These are phyloP conservation scores for Campoplex capitator DNA, from an alignment of 2,888 invertebrate genomes.

Conservation along the genomic window DNA sequence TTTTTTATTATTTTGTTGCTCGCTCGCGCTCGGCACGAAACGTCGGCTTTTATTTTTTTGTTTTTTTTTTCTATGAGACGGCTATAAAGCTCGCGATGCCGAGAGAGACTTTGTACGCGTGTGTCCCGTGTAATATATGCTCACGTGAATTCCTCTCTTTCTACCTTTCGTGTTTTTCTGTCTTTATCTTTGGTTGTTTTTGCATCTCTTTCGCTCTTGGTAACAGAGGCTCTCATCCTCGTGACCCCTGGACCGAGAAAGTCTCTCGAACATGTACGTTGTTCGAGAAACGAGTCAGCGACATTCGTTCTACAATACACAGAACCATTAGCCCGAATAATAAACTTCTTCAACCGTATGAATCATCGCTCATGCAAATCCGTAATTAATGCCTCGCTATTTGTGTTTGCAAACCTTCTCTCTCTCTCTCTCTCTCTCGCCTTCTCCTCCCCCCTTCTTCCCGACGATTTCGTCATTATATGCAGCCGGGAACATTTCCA, in stretches of 20 bases:
- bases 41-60: not conserved
- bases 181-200: not conserved
- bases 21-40: conserved; percentile 5
- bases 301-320: conserved; percentile 43
- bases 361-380: conserved; percentile 75
- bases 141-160: conserved; percentile 24
- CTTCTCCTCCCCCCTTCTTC: not conserved
- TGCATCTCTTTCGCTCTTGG: not conserved
- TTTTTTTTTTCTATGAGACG: conserved; percentile 19
- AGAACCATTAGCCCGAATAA: conserved; percentile 78
- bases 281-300: conserved; percentile 15
- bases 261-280: conserved; percentile 14
- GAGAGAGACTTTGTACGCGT: conserved; percentile 24
- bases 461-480: not conserved
- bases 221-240: conserved; percentile 38
- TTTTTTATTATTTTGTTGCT: not conserved
- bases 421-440: not conserved
- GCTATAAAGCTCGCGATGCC: conserved; percentile 33
- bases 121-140: conserved; percentile 24
- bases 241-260: conserved; percentile 31
- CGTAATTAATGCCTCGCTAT: conserved; percentile 74
- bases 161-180: not conserved
- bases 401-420: conserved; percentile 10
- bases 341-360: conserved; percentile 81
- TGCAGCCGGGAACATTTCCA: not conserved